A percentile compares a stretch with the other conserved stretches of the same genome.
Evolutionary conservation across 2,797 vertebrate genomes (phyloP).

Genomic region (Amblyraja radiata): DNA sequence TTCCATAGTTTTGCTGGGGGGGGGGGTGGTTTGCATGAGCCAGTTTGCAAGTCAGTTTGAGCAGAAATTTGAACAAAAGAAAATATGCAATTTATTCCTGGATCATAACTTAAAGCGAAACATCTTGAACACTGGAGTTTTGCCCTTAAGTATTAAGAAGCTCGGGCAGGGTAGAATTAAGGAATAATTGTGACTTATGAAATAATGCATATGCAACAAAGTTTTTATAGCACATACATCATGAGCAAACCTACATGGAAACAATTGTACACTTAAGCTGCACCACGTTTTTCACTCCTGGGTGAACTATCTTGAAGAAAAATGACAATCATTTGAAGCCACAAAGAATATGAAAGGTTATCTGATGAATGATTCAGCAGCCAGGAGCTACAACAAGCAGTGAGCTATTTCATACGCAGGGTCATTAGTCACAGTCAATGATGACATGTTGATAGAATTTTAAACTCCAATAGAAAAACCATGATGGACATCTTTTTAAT

Average conservation of each 20-base stretch:
- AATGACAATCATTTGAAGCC: neutral
- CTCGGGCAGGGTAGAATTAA: neutral
- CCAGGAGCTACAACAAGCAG: neutral
- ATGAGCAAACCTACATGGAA: neutral
- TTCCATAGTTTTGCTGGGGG: neutral
- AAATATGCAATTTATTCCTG: neutral
- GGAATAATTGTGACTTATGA: neutral
- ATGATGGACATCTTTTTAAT: neutral
- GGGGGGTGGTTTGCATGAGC: neutral
- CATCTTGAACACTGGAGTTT: neutral
- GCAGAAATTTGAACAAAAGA: neutral
- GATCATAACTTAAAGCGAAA: neutral
- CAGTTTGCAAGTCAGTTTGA: neutral
- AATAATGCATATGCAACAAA: neutral
- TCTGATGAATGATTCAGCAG: slow-evolving; percentile 18
- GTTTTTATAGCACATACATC: no score
- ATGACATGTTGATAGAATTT: neutral
- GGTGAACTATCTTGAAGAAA: neutral
- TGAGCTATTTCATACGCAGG: neutral
- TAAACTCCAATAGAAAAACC: slow-evolving; percentile 1
- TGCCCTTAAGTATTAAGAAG: neutral
- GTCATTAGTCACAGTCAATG: neutral
- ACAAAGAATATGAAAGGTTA: slow-evolving; percentile 6
- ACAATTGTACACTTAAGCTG: neutral
- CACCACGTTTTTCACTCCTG: neutral